Evolutionary conservation across 1,140 invertebrate species (phyloP), one percentile per base, ranked within the genome.

Genomic region (Euura saliciscinereae): DNA sequence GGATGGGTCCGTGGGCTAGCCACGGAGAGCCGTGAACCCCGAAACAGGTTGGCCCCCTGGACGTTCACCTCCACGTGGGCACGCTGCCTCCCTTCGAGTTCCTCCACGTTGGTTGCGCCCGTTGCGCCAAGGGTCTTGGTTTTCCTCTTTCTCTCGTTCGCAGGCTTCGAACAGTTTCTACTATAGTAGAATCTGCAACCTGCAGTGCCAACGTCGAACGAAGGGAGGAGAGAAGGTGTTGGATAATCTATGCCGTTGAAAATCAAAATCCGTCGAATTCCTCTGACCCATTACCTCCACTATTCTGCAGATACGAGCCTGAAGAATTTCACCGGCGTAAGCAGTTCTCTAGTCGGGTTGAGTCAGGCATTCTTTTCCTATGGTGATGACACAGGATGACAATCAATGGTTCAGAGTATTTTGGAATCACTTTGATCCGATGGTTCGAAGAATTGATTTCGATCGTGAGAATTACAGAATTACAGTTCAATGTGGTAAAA

Each of bases 41-140:
- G 86, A 87, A 59, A 87, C 86, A 87, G 86, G 86, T 87, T 87
- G 85, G 81, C 85, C 85, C 85, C 83, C 84, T 87, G 86, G 86
- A 87, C 86, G 81, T 87, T 87, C 85, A 87, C 85, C 86, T 86
- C 79, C 51, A 59, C 51, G 51, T 5, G 51, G 51, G 51, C 51
- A 59, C 51, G 13, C 51, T 59, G 28, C 8, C 51, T 59, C 51
- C 51, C 51, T 6, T n/a, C 51, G 51, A 28, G 28, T 28, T 59
- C 51, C 5, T 59, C 13, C 13, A n/a, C 51, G 46, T 6, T 51
- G 6, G 6, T 51, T 51, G 3, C 51, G 8, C 28, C 28, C 51
- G 8, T 3, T n/a, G 3, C 51, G 2, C 51, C 3, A n/a, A 59
- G 51, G 51, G 51, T n/a, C 51, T 59, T 6, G 8, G 2, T 83